phyloP scores from a whole-genome alignment of 2,888 invertebrate species.

The Schrankia costaestrigalis region DNA sequence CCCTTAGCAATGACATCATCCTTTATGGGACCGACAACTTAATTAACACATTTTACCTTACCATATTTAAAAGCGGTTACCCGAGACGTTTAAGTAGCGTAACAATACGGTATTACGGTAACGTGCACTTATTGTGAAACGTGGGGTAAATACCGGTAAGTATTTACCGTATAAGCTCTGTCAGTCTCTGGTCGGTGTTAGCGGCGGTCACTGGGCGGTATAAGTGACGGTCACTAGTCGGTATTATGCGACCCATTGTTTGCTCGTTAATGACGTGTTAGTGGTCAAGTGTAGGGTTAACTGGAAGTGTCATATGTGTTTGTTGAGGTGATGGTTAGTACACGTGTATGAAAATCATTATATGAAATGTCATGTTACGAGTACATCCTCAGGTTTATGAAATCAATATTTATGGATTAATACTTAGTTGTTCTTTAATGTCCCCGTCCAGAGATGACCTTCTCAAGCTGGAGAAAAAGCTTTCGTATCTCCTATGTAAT shows the following conservation, averaged over 20 bases:
- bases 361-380: no score
- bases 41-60: conserved; percentile 5
- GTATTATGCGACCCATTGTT: conserved; percentile 33
- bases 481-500: no score
- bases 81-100: conserved; percentile 2
- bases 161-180: conserved; percentile 22
- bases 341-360: no score
- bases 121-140: conserved; percentile 8
- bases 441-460: no score
- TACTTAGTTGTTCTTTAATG: no score
- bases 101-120: conserved; percentile 7
- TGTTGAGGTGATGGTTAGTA: no score
- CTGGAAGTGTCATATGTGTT: conserved; percentile 14
- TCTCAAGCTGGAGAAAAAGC: no score
- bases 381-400: no score
- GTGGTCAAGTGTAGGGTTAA: conserved; percentile 6
- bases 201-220: no score
- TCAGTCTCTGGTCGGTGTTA: no score
- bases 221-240: conserved; percentile 16
- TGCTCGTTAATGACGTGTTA: conserved; percentile 37
- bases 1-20: neutral
- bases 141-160: conserved; percentile 12
- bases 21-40: conserved; percentile 5
- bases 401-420: no score
- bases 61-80: conserved; percentile 2